Base-by-base conservation (phyloP, 2,797 vertebrate genomes). In the Sebastes matsubarae region DNA sequence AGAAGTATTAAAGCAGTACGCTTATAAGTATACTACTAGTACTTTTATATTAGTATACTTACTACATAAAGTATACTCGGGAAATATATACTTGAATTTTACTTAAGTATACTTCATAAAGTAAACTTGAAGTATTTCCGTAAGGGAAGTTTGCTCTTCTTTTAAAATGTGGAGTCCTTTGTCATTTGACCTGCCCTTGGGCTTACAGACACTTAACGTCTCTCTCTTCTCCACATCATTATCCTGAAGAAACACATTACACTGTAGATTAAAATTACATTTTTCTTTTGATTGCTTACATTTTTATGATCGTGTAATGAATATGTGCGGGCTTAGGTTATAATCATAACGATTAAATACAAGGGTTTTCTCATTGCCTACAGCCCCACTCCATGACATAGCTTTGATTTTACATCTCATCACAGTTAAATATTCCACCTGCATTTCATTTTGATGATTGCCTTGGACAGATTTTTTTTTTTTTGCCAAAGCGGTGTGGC, bases 261-360 rank as follows among this genome's bases (percentile, higher is more conserved):
- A 59, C 29, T 86, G 50, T 69, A 36, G n/a, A 87, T 88, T 80
- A 84, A 84, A 81, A 78, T 82, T 79, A 61, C 82, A 91, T 78
- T 64, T 64, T 65, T 71, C 58, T 38, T 92, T 77, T 84, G 76
- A 88, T 80, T 82, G 73, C 52, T 79, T 68, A 55, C 36, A 58
- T 57, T 82, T 86, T 80, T 70, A 86, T 75, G 64, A 55, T 70
- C 38, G 38, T 72, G 38, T 68, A 77, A 80, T 80, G 58, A 67
- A 67, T 46, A 84, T 55, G 80, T 77, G 61, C 58, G 36, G 63
- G 58, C 67, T 82, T 50, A 32, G 38, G 24, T 68, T 68, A 77
- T 81, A 82, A 80, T 66, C 59, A 65, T 55, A 22, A 60, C 10
- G 67, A 82, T 64, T 67, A 46, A 61, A 72, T 64, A 79, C 72